phyloP scores from a whole-genome alignment of 2,113 vertebrate species.

The Phasianus colchicus region DNA sequence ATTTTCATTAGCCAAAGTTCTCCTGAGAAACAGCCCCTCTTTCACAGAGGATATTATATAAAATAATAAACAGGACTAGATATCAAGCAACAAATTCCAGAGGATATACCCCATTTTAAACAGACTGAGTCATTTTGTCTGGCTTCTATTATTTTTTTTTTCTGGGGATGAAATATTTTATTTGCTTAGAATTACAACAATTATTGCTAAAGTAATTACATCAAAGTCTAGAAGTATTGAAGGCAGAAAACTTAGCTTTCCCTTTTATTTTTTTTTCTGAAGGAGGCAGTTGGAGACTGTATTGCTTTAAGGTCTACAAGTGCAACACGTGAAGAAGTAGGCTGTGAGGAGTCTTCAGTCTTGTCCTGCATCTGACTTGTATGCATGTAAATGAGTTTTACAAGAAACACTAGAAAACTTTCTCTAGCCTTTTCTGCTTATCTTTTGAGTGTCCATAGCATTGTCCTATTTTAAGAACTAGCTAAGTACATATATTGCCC shows the following conservation, averaged over 20 bases:
- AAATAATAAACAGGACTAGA: constrained; percentile 61
- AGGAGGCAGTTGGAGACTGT: neutral
- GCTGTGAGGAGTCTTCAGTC: neutral
- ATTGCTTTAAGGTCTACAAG: neutral
- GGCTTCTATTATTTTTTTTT: neutral
- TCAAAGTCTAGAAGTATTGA: neutral
- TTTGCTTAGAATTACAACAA: constrained; percentile 31
- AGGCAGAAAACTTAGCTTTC: neutral
- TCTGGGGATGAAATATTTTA: neutral
- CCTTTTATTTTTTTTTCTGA: neutral
- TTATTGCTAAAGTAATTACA: neutral
- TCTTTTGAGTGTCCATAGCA: neutral
- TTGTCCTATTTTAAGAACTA: neutral
- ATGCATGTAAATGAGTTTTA: neutral
- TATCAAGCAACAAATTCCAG: constrained; percentile 38
- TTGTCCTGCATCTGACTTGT: neutral
- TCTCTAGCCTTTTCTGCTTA: neutral
- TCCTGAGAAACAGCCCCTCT: constrained; percentile 22
- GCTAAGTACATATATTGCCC: neutral
- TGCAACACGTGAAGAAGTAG: neutral
- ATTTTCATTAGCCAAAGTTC: constrained; percentile 22
- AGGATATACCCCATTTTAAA: constrained; percentile 42
- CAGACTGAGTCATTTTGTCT: constrained; percentile 2
- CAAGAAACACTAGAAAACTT: neutral
- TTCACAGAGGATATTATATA: constrained; percentile 15